Base-by-base conservation (phyloP, 2,113 vertebrate species). In the Xenus cinereus region DNA sequence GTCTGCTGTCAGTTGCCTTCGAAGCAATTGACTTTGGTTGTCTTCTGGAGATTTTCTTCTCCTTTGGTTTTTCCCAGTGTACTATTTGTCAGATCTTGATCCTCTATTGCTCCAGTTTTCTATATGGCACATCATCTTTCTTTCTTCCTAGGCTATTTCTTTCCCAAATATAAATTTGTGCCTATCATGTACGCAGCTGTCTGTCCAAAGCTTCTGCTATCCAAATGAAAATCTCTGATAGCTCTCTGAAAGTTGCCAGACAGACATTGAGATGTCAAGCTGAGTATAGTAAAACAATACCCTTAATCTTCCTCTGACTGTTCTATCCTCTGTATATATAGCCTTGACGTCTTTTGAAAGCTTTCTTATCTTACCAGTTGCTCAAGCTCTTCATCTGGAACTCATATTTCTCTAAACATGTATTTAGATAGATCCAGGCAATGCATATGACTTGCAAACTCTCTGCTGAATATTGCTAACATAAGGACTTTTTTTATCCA, bases 331-430 rank as follows among this genome's bases (percentile, higher is more conserved):
- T 74, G 6, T 84, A 72, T 81, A 50, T 77, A 37, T 67, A 82
- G 21, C 30, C 66, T 87, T 85, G 50, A 59, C 77, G 2, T 87
- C 26, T 68, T 84, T 60, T 90, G 73, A 87, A 95, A 81, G 50
- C 69, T 68, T 91, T 96, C 81, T 95, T 91, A 91, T 89, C 80
- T 91, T 72, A 45, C 79, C 51, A 48, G 77, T 87, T 97, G 35
- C 48, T 85, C 30, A 66, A 72, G 27, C 5, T 81, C 10, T 91
- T 96, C 73, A 91, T 94, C 95, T 96, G 91, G 91, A 96, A 83
- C 45, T 71, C 51, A 82, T 89, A 39, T 93, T 93, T 85, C 75
- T 64, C 66, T 84, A 56, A 87, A 56, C 27, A 10, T 16, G 3
- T 79, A 56, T 89, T 57, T 89, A 56, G 39, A 41, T 91, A 68